Evolutionary conservation across 2,888 invertebrate species (phyloP).

Genomic region (Papilio elwesi): DNA sequence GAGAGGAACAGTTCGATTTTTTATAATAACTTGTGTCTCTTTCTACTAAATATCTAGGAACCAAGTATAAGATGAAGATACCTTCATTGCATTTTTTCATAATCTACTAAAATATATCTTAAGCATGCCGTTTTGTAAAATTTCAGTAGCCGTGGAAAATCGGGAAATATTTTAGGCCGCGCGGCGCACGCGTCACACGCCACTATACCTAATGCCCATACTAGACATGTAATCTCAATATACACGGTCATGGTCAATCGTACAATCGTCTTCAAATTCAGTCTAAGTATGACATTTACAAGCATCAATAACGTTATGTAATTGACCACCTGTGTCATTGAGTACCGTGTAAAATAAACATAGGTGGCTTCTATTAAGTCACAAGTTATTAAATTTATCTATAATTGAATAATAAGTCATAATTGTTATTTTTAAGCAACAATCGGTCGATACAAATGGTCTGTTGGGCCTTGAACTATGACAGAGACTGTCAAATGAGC

Average conservation of each 20-base stretch:
- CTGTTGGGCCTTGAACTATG: constrained; percentile 72
- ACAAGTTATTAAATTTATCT: constrained; percentile 12
- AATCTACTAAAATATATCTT: no score
- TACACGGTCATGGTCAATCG: neutral
- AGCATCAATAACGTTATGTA: neutral
- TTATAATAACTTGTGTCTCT: no score
- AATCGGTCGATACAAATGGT: constrained; percentile 48
- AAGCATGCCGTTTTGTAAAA: no score
- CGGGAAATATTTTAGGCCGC: no score
- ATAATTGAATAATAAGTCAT: constrained; percentile 34
- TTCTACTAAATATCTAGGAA: no score
- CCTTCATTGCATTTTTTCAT: no score
- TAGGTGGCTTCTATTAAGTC: neutral
- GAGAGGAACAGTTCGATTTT: no score
- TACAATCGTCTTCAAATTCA: neutral
- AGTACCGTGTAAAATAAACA: neutral
- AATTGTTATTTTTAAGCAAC: constrained; percentile 30
- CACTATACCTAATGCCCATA: no score
- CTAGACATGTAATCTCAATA: neutral
- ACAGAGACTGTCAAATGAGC: constrained; percentile 62
- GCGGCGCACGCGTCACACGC: no score
- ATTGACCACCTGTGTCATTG: constrained; percentile 5
- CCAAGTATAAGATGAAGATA: no score
- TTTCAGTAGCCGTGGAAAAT: no score
- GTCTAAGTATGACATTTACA: constrained; percentile 5